Base-by-base conservation (phyloP, 2,888 invertebrate species). In the Xylota sylvarum region DNA sequence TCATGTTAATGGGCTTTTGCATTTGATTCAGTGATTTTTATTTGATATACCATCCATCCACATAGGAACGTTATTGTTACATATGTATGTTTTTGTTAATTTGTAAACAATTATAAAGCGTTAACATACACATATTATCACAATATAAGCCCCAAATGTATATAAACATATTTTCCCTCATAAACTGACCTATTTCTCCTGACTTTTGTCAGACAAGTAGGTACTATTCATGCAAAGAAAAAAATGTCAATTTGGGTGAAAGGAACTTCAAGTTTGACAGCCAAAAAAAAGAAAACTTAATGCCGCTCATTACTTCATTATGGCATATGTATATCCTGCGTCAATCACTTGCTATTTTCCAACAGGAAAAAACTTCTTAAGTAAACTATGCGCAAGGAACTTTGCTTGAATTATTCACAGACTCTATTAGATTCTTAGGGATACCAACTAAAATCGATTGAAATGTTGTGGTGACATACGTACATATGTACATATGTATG, bases 311-410 rank as follows among this genome's bases (percentile, higher is more conserved):
- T 32, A 48, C 30, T 48, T 32, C 35, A 50, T 65, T 65, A 50
- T 50, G 5, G 12, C 55, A 35, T 56, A 23, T 3, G 23, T 23
- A 23, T 23, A 43, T 43, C 27, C 17, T 12, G 56, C 46, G 70
- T 70, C 70, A 70, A 70, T 58, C 56, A 32, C 27, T 46, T 30
- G 48, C 46, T 70, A 46, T 70, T 56, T 58, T 46, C 48, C 43
- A 19, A 7, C 19, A 46, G n/a, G n/a, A 6, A 32, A 40, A 43
- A 48, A 32, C 43, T 43, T 58, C 30, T 32, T 46, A 56, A 56
- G 23, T 58, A 58, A 70, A 70, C 55, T 30, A 70, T 70, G 52
- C 35, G 17, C 23, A 65, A 35, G 14, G 23, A 37, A 37, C 27
- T 50, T 67, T 12, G 19, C 32, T 32, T 70, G 4, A 46, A 56